Conservation (phyloP, 2,888 invertebrate genomes). For the Notocelia uddmanniana region DNA sequence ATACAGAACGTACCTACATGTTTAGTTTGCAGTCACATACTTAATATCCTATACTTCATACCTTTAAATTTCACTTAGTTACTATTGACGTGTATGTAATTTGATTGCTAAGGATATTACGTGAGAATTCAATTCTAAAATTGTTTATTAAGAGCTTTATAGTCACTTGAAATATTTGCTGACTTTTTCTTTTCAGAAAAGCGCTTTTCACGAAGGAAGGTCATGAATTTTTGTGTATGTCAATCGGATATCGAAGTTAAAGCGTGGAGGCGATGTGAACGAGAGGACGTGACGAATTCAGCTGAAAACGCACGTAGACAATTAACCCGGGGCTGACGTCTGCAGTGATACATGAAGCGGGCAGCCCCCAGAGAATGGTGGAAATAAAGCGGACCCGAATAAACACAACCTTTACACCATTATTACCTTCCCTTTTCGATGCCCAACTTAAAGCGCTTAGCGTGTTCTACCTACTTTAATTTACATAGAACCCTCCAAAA, state of each 20-base stretch:
- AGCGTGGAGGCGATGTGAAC: slow-evolving; percentile 38
- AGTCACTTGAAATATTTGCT: background rate
- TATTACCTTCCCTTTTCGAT: slow-evolving; percentile 57
- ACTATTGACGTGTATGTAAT: no score
- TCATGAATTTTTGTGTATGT: slow-evolving; percentile 14
- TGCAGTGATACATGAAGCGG: slow-evolving; percentile 74
- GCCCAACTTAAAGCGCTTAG: slow-evolving; percentile 48
- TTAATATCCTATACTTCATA: no score
- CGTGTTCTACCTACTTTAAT: slow-evolving; percentile 25
- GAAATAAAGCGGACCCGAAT: slow-evolving; percentile 68
- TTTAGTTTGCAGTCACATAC: no score
- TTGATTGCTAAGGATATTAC: background rate
- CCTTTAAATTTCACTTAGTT: no score
- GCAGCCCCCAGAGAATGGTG: slow-evolving; percentile 58
- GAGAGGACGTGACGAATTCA: slow-evolving; percentile 73
- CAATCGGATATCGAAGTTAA: slow-evolving; percentile 35
- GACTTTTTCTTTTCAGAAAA: background rate
- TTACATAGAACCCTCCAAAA: slow-evolving; percentile 21
- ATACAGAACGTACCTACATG: no score
- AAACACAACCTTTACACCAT: slow-evolving; percentile 66
- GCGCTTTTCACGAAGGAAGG: background rate
- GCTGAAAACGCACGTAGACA: slow-evolving; percentile 80
- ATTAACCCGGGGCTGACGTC: slow-evolving; percentile 77
- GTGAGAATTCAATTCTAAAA: background rate
- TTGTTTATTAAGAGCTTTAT: background rate